These are phyloP conservation scores for Psittacula derbiana DNA, from an alignment of 2,797 vertebrate genomes.

Conservation along the genomic window DNA sequence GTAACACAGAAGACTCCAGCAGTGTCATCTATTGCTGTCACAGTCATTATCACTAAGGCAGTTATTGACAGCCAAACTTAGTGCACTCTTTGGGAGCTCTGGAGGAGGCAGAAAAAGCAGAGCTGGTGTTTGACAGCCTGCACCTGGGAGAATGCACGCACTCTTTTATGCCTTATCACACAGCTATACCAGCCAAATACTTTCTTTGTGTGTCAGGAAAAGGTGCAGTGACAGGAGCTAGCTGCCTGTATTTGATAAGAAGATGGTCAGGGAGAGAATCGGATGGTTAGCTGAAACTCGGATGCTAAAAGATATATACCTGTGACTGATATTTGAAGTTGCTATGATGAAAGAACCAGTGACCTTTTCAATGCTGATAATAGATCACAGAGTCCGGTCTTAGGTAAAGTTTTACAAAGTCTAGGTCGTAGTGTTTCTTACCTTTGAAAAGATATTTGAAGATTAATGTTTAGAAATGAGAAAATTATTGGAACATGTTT, in stretches of 20 bases:
- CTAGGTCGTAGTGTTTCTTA: neutral
- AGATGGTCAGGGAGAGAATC: neutral
- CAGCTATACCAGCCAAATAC: neutral
- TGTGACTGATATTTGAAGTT: neutral
- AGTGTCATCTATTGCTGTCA: neutral
- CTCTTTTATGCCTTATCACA: neutral
- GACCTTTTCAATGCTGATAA: neutral
- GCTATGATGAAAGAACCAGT: neutral
- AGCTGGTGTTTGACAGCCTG: neutral
- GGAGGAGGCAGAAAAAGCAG: neutral
- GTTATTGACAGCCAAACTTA: neutral
- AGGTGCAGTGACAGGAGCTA: neutral
- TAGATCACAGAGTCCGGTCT: neutral
- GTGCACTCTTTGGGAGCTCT: neutral
- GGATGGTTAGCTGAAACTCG: neutral
- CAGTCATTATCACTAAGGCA: neutral
- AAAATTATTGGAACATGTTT: neutral
- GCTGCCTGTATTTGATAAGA: neutral
- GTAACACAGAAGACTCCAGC: neutral
- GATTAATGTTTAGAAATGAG: neutral
- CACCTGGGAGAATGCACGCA: neutral
- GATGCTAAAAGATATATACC: neutral
- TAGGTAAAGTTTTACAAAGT: neutral
- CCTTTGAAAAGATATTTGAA: neutral
- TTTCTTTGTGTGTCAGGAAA: neutral